Evolutionary conservation across 2,888 invertebrate genomes (phyloP), one percentile per base, ranked within the genome.

Genomic region (Hypomecis punctinalis): DNA sequence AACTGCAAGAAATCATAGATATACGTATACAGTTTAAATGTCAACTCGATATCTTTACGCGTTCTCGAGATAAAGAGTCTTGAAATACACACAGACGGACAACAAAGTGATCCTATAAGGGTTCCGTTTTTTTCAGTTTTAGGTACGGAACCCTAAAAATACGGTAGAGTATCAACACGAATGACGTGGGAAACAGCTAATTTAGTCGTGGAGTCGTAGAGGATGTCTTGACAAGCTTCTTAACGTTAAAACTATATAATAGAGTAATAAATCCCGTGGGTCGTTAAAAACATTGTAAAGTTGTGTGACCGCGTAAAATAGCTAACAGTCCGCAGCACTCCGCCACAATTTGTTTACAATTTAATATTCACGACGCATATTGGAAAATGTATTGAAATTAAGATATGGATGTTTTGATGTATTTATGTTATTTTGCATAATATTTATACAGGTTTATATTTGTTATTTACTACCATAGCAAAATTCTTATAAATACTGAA

Each of bases 231-330:
- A 72, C 57, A 62, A 64, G 56, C 64, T 53, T 61, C 11, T 23
- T 62, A 69, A 68, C 69, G 70, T 71, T 61, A 61, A 69, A 54
- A 69, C 68, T 67, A 53, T 61, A 53, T 65, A 65, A 65, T 65
- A 61, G 65, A 65, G 72, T 71, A 76, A 76, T 83, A 84, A 83
- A 82, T 75, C 70, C 53, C 73, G 63, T 69, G 75, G 76, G 75
- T 80, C 83, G 79, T 85, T 81, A 83, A 82, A 82, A 81, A 86
- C 83, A 81, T 76, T 82, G 83, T 87, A 84, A 80, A 82, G 80
- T 75, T 71, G 73, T 64, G 69, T 72, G 73, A 75, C 75, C 70
- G 70, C 72, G 70, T 75, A 73, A 73, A 82, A 76, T 72, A 68
- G 64, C 73, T 76, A 75, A 80, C 81, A 82, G 76, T 78, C 76